Base-by-base conservation (phyloP, 1,140 invertebrate species). In the Berghia stephanieae region DNA sequence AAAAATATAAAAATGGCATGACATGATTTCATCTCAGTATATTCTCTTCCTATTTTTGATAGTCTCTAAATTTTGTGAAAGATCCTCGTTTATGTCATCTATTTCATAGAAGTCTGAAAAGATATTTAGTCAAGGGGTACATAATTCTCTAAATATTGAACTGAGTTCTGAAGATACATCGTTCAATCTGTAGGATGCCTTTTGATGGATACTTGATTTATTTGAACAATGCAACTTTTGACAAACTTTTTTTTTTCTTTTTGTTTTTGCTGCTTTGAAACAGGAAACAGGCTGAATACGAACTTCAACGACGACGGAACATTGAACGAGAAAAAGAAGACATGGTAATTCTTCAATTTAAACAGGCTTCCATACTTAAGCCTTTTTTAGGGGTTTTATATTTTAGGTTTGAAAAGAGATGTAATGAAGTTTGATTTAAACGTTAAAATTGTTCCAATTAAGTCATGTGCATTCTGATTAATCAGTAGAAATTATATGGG, bases 261-360 rank as follows among this genome's bases (percentile, higher is more conserved):
- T n/a, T 75, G 27, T 18, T 21, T 34, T 18, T 76, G 49, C 31
- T 66, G 10, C 71, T 34, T 34, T 78, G 46, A 85, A 94, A 94
- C 0, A 92, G 94, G 67, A 93, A 93, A 77, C 89, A 95, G 44
- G 89, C 96, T 6, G 94, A 96, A 85, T 91, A 92, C 55, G 95
- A 96, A 83, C 94, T 94, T 80, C 92, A 92, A 79, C 92, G 92
- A 73, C 89, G 94, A 36, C 90, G 90, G 34, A 86, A 86, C 74
- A 92, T 91, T 0, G 92, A 94, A 85, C 88, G 92, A 8, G 93
- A 95, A 46, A 91, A 92, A 55, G 91, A 92, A 81, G 84, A 88
- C 71, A 89, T 94, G 86, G 92, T 93, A 89, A 81, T 82, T 81
- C 75, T 44, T 31, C 40, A n/a, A n/a, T n/a, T n/a, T n/a, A n/a